Base-by-base conservation (phyloP, 2,113 vertebrate species). In the Microcebus jonahi region DNA sequence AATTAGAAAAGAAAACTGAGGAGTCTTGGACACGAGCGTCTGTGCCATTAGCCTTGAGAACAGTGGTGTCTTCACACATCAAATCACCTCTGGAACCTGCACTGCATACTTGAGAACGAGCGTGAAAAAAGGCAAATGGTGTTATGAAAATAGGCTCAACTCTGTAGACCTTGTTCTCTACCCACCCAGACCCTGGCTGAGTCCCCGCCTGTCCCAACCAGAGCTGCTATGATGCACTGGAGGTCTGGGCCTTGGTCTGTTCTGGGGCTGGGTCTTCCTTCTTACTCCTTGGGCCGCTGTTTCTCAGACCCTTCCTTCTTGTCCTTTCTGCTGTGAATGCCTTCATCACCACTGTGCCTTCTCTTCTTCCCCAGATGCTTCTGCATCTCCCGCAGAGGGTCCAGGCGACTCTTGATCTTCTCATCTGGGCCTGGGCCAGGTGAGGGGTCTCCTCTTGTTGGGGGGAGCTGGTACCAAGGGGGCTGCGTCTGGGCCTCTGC, bases 401-500 rank as follows among this genome's bases (percentile, higher is more conserved):
- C 99, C 84, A 96, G 89, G 50, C 93, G 98, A 6, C 79, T 94
- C 94, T 98, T 98, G 76, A 97, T 25, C 88, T 97, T 98, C 36
- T 96, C 96, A 10, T 99, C 98, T 11, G 96, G 97, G 6, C 57
- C 82, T 0, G 96, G 65, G 23, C 82, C 87, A 0, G 90, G 75
- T 1, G 93, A 91, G 18, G 70, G 31, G 4, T 95, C 95, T 93
- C 98, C 97, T n/a, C 96, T 76, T 1, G 84, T 82, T 0, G 98
- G 98, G 39, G 96, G 95, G 71, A 99, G 99, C 98, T 99, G 98
- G 98, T 99, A 99, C 99, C 99, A 99, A 0, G 99, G 99, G 0
- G 84, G 94, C 48, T 98, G 99, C 4, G 98, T 98, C 94, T 99
- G 99, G 0, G 99, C 97, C 27, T 99, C 99, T 0, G 99, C 99